phyloP scores from a whole-genome alignment of 2,113 vertebrate species.

The Pluvialis apricaria region DNA sequence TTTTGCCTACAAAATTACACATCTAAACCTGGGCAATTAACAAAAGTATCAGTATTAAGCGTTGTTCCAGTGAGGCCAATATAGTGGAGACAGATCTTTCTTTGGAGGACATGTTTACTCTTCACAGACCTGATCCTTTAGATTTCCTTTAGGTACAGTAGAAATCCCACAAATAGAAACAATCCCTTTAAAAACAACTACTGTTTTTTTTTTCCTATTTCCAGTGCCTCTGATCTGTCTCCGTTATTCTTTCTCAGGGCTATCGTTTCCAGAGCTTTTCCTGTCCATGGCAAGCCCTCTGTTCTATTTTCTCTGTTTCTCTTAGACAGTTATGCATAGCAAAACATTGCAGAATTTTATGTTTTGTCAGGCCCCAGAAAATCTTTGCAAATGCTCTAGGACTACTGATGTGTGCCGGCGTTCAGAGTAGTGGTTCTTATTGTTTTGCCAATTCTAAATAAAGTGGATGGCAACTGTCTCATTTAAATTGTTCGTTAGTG shows the following conservation, averaged over 20 bases:
- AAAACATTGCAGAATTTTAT: not conserved
- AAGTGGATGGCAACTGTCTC: not conserved
- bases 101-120: not conserved
- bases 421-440: not conserved
- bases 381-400: not conserved
- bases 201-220: not conserved
- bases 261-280: conserved; percentile 18
- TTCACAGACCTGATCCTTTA: not conserved
- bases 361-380: not conserved
- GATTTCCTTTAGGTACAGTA: not conserved
- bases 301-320: not conserved
- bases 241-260: not conserved
- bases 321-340: not conserved
- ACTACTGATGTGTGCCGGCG: not conserved
- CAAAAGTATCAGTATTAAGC: not conserved
- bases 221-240: not conserved
- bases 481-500: not conserved
- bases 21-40: not conserved
- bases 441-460: not conserved
- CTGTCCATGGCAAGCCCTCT: not conserved
- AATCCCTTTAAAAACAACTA: not conserved
- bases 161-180: not conserved
- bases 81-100: not conserved
- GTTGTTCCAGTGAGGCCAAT: not conserved
- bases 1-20: not conserved